Evolutionary conservation across 1,140 invertebrate species (phyloP), one percentile per base, ranked within the genome.

Genomic region (Conopomorpha cramerella): DNA sequence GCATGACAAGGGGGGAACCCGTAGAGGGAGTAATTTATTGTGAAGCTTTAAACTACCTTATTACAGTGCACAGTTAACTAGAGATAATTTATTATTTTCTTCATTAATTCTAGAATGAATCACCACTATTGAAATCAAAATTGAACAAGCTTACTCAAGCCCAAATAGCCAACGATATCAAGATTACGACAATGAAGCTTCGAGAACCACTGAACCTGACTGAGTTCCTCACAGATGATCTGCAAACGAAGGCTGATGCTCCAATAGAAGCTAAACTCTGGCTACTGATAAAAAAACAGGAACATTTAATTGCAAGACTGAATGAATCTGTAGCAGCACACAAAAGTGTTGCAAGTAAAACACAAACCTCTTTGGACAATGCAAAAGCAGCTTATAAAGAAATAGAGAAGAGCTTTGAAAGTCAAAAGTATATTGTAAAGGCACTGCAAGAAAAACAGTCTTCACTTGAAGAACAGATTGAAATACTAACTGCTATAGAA

Each of bases 401-500:
- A 30, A 51, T 57, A 23, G 56, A 68, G 30, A 54, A 59, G 30
- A 55, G 38, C 37, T 35, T 56, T 17, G 58, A 71, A 16, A 60
- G 52, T 13, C 48, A 70, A 13, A 74, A 67, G 42, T 74, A 71
- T 44, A 54, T 71, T 41, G 49, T 68, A 2, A 74, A 74, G 48
- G 63, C 62, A 33, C 45, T 74, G 11, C 66, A 74, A 47, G 70
- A 74, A 43, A 74, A 74, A 51, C 61, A 70, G 34, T 51, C 66
- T n/a, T 70, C 64, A 13, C 43, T 63, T 28, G 70, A 74, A 37
- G 70, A 74, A 45, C 64, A 71, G 43, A 60, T 74, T 41, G 70
- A 74, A 49, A 71, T 74, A 32, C 45, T 74, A 31, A 63, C 66
- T 35, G 51, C 61, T 40, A 55, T 74, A 11, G 70, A 74, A 43